Percentiles rank a stretch among this genome's conserved stretches.
Conservation (phyloP, 1,140 invertebrate species). For the Drosophila kohkoa region DNA sequence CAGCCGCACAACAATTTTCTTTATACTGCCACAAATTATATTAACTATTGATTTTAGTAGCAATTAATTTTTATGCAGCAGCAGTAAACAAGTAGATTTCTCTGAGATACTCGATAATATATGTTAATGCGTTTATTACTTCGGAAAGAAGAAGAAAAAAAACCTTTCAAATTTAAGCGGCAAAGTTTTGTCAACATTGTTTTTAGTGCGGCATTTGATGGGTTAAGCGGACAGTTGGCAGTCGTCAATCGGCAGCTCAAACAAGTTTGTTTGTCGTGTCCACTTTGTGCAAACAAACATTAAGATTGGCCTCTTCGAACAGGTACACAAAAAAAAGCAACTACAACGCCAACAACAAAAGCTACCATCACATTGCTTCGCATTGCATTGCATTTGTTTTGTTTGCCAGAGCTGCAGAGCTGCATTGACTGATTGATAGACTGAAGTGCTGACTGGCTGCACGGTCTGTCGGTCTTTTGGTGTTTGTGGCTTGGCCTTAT, state of each 20-base stretch:
- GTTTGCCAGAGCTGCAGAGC: constrained; percentile 43
- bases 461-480: constrained; percentile 1
- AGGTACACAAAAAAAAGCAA: constrained; percentile 20
- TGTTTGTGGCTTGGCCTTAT: constrained; percentile 52
- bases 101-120: not conserved
- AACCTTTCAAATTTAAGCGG: not conserved
- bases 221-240: constrained; percentile 33
- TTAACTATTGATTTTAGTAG: not conserved
- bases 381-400: constrained; percentile 60
- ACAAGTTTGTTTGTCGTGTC: constrained; percentile 43
- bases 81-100: not conserved
- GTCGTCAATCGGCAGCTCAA: constrained; percentile 19
- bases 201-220: constrained; percentile 32
- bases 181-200: constrained; percentile 30
- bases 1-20: not conserved
- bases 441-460: constrained; percentile 56
- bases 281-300: constrained; percentile 48
- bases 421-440: constrained; percentile 78
- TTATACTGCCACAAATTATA: not conserved
- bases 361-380: constrained; percentile 49
- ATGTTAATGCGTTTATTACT: not conserved
- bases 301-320: constrained; percentile 41
- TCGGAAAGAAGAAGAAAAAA: not conserved
- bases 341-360: constrained; percentile 36
- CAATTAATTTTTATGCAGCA: not conserved